Percentiles rank a stretch among this genome's conserved stretches.
Evolutionary conservation across 2,888 invertebrate species (phyloP).

Genomic region (Tiphia femorata): DNA sequence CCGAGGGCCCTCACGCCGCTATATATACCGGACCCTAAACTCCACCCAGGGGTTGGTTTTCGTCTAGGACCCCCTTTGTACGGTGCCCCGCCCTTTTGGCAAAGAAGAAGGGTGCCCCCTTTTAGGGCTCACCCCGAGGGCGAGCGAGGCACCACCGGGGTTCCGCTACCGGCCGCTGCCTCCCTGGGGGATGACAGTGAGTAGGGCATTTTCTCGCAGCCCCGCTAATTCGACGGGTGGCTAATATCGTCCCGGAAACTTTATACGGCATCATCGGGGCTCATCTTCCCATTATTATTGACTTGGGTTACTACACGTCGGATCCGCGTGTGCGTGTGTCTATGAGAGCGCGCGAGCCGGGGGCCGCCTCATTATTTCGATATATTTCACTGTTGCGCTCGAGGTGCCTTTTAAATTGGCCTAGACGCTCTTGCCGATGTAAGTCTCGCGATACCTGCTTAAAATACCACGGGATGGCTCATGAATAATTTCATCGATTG

Average conservation of each 20-base stretch:
- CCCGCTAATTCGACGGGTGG: slow-evolving; percentile 64
- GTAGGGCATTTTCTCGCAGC: slow-evolving; percentile 55
- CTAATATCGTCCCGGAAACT: slow-evolving; percentile 47
- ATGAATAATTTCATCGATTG: no score
- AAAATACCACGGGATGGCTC: no score
- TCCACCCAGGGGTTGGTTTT: slow-evolving; percentile 67
- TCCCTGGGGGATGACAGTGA: slow-evolving; percentile 51
- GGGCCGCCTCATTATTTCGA: slow-evolving; percentile 23
- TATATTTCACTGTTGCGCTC: not conserved
- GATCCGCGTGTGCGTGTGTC: no score
- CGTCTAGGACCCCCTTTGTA: slow-evolving; percentile 52
- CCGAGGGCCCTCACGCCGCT: slow-evolving; percentile 28
- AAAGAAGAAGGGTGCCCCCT: slow-evolving; percentile 43
- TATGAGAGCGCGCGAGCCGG: no score
- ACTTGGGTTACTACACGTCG: slow-evolving; percentile 8
- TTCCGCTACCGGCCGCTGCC: not conserved
- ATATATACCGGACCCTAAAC: slow-evolving; percentile 60
- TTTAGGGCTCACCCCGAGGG: slow-evolving; percentile 33
- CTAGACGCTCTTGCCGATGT: no score
- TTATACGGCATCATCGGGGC: slow-evolving; percentile 48
- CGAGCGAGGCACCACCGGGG: slow-evolving; percentile 20
- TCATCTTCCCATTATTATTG: slow-evolving; percentile 48
- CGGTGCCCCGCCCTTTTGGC: slow-evolving; percentile 59
- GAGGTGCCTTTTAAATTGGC: not conserved
- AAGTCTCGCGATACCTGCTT: no score